Base-by-base conservation (phyloP, 1,140 invertebrate genomes). In the Diabrotica undecimpunctata region DNA sequence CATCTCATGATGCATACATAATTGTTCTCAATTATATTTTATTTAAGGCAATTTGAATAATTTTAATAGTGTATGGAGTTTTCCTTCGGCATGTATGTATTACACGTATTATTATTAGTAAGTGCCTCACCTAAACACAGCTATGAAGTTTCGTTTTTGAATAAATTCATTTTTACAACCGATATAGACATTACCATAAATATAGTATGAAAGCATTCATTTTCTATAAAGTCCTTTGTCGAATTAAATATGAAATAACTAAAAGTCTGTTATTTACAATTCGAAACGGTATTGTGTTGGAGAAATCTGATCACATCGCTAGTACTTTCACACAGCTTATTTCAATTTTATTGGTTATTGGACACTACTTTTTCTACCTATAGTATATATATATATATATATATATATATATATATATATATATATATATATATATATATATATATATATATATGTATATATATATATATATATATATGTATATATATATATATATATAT, bases 181-280 rank as follows among this genome's bases (percentile, higher is more conserved):
- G 55, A 57, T 57, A 57, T 57, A 57, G 55, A 57, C 55, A 57
- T 57, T 57, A 57, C 5, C 55, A 57, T 57, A 57, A 57, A 37
- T 57, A 57, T 57, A 57, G 55, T 57, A 37, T 57, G 36, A 46
- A 46, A 46, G 41, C 41, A n/a, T 46, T 46, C 41, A 46, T 46
- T 46, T 46, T 46, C 8, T 46, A 46, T 46, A 25, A 25, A 46
- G 41, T 46, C 41, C 41, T 46, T 46, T 46, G 41, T 46, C 41
- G 41, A 46, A 46, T 46, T 46, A 46, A 46, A 46, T 46, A 46
- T 46, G 41, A 46, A 46, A 46, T 46, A 46, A 46, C 41, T 46
- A 6, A 46, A 46, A n/a, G n/a, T 8, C 3, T 46, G n/a, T 46
- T 46, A 46, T 46, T 46, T 46, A 6, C 6, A 6, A 46, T 46